Percentiles rank a stretch among this genome's conserved stretches.
These are phyloP conservation scores for Aquatica leii DNA, from an alignment of 2,888 invertebrate species.

Conservation along the genomic window DNA sequence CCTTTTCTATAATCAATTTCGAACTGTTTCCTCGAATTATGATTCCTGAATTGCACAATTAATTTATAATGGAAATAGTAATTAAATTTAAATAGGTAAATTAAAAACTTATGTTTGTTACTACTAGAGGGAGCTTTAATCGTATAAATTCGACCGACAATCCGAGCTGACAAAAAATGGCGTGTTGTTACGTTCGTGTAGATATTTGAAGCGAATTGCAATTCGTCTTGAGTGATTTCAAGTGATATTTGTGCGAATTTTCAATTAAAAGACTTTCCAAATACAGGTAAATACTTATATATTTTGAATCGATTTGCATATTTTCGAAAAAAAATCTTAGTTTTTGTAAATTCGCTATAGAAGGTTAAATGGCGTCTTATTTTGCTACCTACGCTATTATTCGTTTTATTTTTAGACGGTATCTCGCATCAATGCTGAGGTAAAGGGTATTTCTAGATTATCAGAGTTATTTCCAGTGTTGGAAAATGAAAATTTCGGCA, in stretches of 20 bases:
- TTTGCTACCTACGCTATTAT: constrained; percentile 29
- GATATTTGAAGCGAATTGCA: constrained; percentile 56
- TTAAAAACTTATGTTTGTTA: too few species aligned
- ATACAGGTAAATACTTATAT: constrained; percentile 51
- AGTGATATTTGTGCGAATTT: constrained; percentile 62
- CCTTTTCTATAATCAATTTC: too few species aligned
- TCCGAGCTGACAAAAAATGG: constrained; percentile 47
- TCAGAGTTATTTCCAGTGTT: background rate
- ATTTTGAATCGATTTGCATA: background rate
- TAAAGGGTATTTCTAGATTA: background rate
- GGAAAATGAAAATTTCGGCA: too few species aligned
- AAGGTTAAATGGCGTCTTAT: constrained; percentile 32
- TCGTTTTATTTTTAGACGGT: constrained; percentile 26
- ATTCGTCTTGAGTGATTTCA: constrained; percentile 58
- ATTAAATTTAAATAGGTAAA: too few species aligned
- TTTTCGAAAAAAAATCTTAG: background rate
- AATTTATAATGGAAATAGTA: too few species aligned
- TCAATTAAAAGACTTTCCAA: constrained; percentile 59
- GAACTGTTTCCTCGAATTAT: too few species aligned
- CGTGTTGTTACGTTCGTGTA: constrained; percentile 55
- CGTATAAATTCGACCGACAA: constrained; percentile 25
- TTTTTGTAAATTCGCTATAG: constrained; percentile 1
- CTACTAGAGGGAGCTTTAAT: too few species aligned
- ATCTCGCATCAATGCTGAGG: constrained; percentile 20
- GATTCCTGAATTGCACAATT: too few species aligned